Percentiles rank a stretch among this genome's conserved stretches.
Evolutionary conservation across 1,140 invertebrate genomes (phyloP).

Genomic region (Drosophila ogumai): DNA sequence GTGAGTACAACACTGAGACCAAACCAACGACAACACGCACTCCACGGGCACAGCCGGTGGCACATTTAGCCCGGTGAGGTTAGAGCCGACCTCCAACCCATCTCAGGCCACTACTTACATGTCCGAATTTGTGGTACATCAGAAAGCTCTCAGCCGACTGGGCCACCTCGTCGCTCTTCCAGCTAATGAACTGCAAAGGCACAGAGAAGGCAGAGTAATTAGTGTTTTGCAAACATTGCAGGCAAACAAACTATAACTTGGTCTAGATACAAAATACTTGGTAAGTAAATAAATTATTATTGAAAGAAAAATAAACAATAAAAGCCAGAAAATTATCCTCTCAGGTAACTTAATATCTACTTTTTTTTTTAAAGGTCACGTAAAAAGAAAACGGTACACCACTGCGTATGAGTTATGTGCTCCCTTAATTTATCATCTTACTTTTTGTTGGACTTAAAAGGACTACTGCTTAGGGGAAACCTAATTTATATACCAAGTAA

Average conservation of each 20-base stretch:
- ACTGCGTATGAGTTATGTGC: background rate
- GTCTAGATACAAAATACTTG: background rate
- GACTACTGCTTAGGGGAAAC: background rate
- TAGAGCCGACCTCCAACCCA: background rate
- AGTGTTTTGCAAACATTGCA: background rate
- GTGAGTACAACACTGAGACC: constrained; percentile 67
- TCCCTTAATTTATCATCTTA: background rate
- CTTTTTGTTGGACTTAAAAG: background rate
- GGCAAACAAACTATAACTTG: background rate
- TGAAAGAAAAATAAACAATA: background rate
- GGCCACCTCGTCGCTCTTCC: constrained; percentile 90
- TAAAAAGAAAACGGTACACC: background rate
- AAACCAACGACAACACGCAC: constrained; percentile 56
- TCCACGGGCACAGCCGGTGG: constrained; percentile 20
- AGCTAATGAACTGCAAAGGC: constrained; percentile 88
- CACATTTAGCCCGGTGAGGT: background rate
- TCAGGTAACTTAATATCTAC: background rate
- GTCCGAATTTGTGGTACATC: constrained; percentile 95
- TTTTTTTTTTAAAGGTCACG: background rate
- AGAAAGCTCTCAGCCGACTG: constrained; percentile 93
- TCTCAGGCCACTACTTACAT: constrained; percentile 88
- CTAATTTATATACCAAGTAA: constrained; percentile 3
- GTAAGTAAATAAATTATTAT: background rate
- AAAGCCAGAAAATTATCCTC: background rate
- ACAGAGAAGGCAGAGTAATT: constrained; percentile 24